Evolutionary conservation across 2,797 vertebrate species (phyloP).

Genomic region (Mycteria americana): DNA sequence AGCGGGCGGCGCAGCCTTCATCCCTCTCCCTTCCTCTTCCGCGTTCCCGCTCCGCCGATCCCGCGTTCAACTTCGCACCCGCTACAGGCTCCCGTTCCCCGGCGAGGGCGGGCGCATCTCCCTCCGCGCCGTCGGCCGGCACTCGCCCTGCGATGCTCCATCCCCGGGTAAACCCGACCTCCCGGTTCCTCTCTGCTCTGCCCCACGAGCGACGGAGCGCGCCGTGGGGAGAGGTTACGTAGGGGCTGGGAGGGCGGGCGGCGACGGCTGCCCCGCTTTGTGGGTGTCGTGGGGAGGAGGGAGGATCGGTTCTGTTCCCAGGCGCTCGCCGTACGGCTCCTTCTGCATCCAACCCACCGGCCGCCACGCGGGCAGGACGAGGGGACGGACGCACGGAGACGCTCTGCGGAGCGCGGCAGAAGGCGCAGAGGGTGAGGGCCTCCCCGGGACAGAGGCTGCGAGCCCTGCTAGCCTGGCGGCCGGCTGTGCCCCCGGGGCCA

Average conservation of each 20-base stretch:
- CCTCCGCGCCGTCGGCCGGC: background rate
- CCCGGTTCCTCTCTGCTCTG: background rate
- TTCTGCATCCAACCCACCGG: background rate
- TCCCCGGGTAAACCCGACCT: too few species aligned
- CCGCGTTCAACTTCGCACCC: too few species aligned
- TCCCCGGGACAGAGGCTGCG: background rate
- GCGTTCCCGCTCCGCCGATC: too few species aligned
- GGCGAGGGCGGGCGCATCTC: too few species aligned
- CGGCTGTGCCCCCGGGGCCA: too few species aligned
- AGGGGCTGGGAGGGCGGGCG: background rate
- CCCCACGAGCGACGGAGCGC: accelerated
- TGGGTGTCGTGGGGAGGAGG: too few species aligned
- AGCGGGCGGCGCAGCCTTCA: background rate
- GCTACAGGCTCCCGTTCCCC: background rate
- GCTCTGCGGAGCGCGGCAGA: background rate
- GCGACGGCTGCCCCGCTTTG: background rate
- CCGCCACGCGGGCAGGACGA: background rate
- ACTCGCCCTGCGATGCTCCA: too few species aligned
- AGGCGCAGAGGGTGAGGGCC: background rate
- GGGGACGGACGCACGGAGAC: background rate
- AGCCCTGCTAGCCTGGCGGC: too few species aligned
- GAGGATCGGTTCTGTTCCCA: background rate
- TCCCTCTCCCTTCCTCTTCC: background rate
- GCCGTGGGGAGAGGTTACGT: background rate
- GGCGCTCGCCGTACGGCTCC: background rate